A percentile compares a stretch with the other conserved stretches of the same genome.
These are phyloP conservation scores for Netelia virgata DNA, from an alignment of 2,888 invertebrate genomes.

Conservation along the genomic window DNA sequence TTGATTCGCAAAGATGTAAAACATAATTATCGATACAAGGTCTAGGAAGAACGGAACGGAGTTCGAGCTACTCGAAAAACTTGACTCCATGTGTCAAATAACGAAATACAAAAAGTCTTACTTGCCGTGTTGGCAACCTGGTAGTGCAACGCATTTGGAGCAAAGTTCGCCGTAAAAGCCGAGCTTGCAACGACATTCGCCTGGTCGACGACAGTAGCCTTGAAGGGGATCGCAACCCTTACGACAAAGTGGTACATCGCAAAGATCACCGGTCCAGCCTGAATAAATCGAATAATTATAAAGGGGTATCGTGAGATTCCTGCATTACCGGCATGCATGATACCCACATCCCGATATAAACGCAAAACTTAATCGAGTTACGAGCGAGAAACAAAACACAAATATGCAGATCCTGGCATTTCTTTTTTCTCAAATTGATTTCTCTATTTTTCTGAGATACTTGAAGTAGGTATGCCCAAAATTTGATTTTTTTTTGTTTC, in stretches of 20 bases:
- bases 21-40: background rate
- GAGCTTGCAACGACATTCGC: constrained; percentile 95
- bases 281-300: constrained; percentile 30
- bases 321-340: background rate
- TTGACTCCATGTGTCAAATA: background rate
- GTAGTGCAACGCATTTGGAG: constrained; percentile 93
- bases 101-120: constrained; percentile 68
- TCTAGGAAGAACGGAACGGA: no score
- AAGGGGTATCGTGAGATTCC: background rate
- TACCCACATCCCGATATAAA: background rate
- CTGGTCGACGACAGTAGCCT: constrained; percentile 95
- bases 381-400: no score
- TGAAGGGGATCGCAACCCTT: constrained; percentile 95
- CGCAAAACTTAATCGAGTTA: no score
- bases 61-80: constrained; percentile 5
- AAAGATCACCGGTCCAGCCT: constrained; percentile 94
- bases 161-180: constrained; percentile 95
- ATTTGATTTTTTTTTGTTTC: background rate
- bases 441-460: background rate
- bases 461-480: background rate
- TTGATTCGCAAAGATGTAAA: background rate
- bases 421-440: background rate
- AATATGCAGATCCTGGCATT: background rate
- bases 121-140: constrained; percentile 94
- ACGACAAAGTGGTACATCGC: constrained; percentile 95